These are phyloP conservation scores for Acromyrmex echinatior DNA, from an alignment of 1,140 invertebrate genomes.

Conservation along the genomic window DNA sequence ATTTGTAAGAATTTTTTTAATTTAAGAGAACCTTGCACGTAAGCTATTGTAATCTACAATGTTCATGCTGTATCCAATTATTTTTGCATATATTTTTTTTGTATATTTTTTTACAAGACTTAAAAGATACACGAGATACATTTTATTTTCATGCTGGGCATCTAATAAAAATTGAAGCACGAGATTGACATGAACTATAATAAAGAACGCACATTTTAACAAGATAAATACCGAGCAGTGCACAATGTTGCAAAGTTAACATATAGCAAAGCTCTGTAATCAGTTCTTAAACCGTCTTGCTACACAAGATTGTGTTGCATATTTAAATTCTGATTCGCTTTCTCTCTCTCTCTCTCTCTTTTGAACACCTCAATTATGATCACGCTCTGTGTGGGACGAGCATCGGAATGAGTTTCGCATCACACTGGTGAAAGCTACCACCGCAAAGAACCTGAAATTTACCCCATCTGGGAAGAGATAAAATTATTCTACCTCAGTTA, in stretches of 20 bases:
- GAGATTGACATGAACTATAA: background rate
- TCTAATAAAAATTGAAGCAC: background rate
- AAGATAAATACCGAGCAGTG: background rate
- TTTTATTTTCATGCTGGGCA: background rate
- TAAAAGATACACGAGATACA: too few relatives aligned
- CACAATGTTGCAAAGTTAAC: background rate
- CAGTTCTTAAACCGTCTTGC: background rate
- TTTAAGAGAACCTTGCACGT: background rate
- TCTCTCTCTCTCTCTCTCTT: background rate
- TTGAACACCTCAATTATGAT: constrained; percentile 22
- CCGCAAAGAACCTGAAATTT: constrained; percentile 28
- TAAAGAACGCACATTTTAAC: constrained; percentile 13
- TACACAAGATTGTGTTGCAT: constrained; percentile 15
- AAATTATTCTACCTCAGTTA: background rate
- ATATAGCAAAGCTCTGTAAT: constrained; percentile 7
- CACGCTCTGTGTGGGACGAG: constrained; percentile 3
- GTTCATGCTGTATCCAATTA: background rate
- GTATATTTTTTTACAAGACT: too few relatives aligned
- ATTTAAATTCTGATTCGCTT: constrained; percentile 32
- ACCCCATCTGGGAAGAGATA: background rate
- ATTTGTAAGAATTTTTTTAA: background rate
- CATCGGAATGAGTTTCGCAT: constrained; percentile 53
- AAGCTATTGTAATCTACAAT: background rate
- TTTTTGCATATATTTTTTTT: background rate
- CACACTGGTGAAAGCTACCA: background rate